A percentile compares a stretch with the other conserved stretches of the same genome.
Evolutionary conservation across 2,888 invertebrate species (phyloP).

Genomic region (Cyaniris semiargus): DNA sequence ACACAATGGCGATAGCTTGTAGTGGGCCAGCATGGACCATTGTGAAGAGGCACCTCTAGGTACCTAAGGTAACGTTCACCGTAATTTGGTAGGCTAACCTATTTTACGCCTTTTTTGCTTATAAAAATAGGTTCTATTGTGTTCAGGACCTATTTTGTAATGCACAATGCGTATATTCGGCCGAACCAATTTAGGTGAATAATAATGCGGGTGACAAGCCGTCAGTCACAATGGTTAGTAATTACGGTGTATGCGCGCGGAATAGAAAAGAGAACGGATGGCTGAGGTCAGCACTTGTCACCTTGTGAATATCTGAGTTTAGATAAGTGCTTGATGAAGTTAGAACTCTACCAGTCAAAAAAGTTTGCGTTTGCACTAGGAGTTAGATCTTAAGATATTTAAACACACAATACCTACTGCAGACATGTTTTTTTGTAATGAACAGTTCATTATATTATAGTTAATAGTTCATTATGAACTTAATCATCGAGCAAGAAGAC

Average conservation of each 20-base stretch:
- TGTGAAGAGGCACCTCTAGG: too few species aligned
- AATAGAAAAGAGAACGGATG: slow-evolving; percentile 13
- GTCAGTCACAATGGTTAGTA: neutral
- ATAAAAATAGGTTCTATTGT: neutral
- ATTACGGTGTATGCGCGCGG: slow-evolving; percentile 7
- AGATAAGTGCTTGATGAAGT: neutral
- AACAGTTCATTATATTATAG: too few species aligned
- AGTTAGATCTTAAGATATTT: too few species aligned
- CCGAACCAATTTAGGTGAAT: neutral
- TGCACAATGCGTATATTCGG: neutral
- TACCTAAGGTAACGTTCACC: too few species aligned
- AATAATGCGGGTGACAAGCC: neutral
- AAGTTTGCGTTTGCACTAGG: too few species aligned
- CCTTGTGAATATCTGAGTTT: neutral
- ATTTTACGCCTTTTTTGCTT: neutral
- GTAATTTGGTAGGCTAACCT: too few species aligned
- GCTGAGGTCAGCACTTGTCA: neutral
- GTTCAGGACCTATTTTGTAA: neutral
- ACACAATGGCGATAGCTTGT: too few species aligned
- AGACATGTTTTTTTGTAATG: too few species aligned
- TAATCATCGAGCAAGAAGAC: too few species aligned
- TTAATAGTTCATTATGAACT: too few species aligned
- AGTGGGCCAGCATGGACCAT: too few species aligned
- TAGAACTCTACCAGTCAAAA: neutral
- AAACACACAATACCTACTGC: too few species aligned